Percentiles rank a stretch among this genome's conserved stretches.
These are phyloP conservation scores for Gandaritis pyraliata DNA, from an alignment of 2,888 invertebrate genomes.

Conservation along the genomic window DNA sequence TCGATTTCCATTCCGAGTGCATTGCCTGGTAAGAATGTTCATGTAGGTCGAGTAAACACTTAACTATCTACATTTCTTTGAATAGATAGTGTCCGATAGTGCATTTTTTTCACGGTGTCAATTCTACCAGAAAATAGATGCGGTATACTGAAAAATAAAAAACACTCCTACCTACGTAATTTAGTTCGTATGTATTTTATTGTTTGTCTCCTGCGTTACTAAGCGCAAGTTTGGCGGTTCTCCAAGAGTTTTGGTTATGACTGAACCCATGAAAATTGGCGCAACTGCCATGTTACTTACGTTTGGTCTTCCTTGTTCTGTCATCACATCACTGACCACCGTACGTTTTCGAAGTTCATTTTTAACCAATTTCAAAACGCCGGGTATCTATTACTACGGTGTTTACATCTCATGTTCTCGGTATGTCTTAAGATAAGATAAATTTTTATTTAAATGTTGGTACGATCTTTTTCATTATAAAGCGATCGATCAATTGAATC, in stretches of 20 bases:
- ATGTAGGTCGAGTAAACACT: neutral
- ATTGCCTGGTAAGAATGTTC: conserved; percentile 15
- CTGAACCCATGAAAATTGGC: conserved; percentile 46
- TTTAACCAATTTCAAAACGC: neutral
- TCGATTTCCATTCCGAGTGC: conserved; percentile 35
- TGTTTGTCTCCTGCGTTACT: conserved; percentile 55
- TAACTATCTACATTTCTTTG: neutral
- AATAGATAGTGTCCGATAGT: neutral
- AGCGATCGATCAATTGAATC: neutral
- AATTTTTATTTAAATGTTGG: too few relatives aligned
- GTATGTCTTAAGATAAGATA: too few relatives aligned
- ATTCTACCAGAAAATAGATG: conserved; percentile 18
- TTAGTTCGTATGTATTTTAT: conserved; percentile 43
- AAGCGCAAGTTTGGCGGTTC: conserved; percentile 54
- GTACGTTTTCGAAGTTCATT: conserved; percentile 1
- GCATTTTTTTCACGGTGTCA: conserved; percentile 6
- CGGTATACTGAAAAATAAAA: conserved; percentile 29
- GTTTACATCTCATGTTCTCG: neutral
- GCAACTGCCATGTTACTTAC: conserved; percentile 27
- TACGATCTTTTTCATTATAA: neutral
- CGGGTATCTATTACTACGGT: neutral
- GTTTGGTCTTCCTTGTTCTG: conserved; percentile 33
- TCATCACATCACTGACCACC: too few relatives aligned
- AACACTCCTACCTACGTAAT: conserved; percentile 3
- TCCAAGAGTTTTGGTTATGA: conserved; percentile 62